These are phyloP conservation scores for Nebria ingens DNA, from an alignment of 1,140 invertebrate species.

Conservation along the genomic window DNA sequence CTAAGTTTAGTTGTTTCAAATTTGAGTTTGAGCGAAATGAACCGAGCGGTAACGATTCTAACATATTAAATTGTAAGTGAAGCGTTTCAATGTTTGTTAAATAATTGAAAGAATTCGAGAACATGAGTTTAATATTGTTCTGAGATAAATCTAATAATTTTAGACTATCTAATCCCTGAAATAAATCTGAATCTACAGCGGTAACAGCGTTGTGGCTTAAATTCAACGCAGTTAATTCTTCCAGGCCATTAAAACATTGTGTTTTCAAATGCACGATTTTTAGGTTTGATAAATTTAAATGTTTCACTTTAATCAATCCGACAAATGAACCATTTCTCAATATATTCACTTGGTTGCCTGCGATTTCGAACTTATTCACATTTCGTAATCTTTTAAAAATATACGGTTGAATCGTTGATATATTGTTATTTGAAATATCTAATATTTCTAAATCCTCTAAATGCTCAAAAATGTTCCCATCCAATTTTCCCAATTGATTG, in stretches of 20 bases:
- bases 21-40: not conserved
- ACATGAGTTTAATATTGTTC: constrained; percentile 3
- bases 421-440: not conserved
- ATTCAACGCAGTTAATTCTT: constrained; percentile 2
- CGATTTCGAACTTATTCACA: not conserved
- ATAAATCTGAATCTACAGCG: not conserved
- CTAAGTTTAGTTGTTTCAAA: not conserved
- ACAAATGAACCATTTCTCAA: not conserved
- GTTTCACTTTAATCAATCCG: not conserved
- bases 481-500: not conserved
- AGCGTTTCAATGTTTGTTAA: not conserved
- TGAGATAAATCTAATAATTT: not conserved
- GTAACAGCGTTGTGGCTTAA: not conserved
- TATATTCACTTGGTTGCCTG: not conserved
- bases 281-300: not conserved
- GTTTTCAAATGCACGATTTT: not conserved
- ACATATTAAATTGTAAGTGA: not conserved
- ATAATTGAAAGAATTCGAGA: constrained; percentile 1
- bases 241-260: not conserved
- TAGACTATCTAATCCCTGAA: not conserved
- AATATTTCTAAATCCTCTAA: not conserved
- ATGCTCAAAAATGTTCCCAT: not conserved
- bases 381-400: not conserved
- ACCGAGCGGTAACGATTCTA: not conserved
- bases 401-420: not conserved